Evolutionary conservation across 53 echinoderm and acorn worm species (phyloP).

Genomic region (Arbacia lixula): DNA sequence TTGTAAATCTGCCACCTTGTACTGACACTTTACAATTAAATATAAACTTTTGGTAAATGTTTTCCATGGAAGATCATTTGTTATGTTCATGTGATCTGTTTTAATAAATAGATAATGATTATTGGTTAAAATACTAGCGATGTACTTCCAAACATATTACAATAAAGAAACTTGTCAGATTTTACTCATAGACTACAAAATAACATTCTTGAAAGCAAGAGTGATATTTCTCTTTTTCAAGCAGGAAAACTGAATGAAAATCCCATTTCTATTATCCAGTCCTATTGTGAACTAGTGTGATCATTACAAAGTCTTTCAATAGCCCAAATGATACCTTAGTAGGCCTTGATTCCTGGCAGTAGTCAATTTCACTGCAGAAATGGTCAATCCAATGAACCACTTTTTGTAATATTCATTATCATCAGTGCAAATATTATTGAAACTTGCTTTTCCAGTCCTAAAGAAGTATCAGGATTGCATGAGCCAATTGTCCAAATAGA

Average conservation of each 20-base stretch:
- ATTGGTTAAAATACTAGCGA: too few relatives aligned
- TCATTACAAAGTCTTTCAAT: not conserved
- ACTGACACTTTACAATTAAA: too few relatives aligned
- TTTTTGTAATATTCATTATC: not conserved
- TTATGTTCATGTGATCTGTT: too few relatives aligned
- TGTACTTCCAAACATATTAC: too few relatives aligned
- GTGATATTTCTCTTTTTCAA: conserved; percentile 9
- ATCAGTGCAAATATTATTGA: conserved; percentile 1
- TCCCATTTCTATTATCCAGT: conserved; percentile 7
- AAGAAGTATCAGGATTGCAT: conserved; percentile 2
- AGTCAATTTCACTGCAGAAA: conserved; percentile 18
- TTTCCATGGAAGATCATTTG: too few relatives aligned
- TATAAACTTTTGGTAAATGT: too few relatives aligned
- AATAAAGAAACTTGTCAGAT: too few relatives aligned
- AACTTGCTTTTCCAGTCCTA: not conserved
- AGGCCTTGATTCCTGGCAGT: not conserved
- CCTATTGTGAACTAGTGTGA: not conserved
- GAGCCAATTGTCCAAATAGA: not conserved
- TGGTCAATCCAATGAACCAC: not conserved
- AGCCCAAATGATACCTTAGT: not conserved
- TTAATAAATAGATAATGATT: too few relatives aligned
- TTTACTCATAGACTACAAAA: not conserved
- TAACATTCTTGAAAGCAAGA: conserved; percentile 7
- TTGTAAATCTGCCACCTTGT: too few relatives aligned
- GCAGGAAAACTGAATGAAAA: conserved; percentile 12